A percentile compares a stretch with the other conserved stretches of the same genome.
Conservation (phyloP, 2,113 vertebrate species). For the Lates calcarifer region DNA sequence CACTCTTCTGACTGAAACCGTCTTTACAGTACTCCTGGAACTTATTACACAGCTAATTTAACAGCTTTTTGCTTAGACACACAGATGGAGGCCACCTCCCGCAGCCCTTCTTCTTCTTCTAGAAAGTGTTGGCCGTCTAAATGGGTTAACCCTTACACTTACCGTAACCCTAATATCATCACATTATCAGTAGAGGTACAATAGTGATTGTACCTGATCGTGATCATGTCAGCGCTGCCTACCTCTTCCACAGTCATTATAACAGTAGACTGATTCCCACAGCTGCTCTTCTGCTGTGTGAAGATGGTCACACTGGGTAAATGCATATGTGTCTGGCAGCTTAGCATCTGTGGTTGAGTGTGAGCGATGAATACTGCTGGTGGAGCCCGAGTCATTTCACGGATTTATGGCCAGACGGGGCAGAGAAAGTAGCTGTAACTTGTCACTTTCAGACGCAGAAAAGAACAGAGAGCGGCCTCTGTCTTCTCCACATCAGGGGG, state of each 20-base stretch:
- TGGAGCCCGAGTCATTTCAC: conserved; percentile 64
- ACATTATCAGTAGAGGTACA: background rate
- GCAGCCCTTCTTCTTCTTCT: background rate
- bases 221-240: background rate
- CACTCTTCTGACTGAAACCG: background rate
- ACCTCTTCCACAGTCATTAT: background rate
- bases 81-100: background rate
- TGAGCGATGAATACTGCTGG: conserved; percentile 50
- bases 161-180: background rate
- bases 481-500: background rate
- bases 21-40: background rate
- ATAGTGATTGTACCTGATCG: too few species aligned
- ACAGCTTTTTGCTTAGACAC: background rate
- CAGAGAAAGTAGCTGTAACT: conserved; percentile 26
- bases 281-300: conserved; percentile 5
- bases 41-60: background rate
- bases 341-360: conserved; percentile 38
- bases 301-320: conserved; percentile 25
- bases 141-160: too few species aligned
- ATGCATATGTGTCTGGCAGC: conserved; percentile 22
- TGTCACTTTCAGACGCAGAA: conserved; percentile 7
- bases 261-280: background rate
- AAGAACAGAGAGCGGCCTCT: conserved; percentile 3
- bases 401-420: conserved; percentile 56
- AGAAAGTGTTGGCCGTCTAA: background rate